A percentile compares a stretch with the other conserved stretches of the same genome.
Evolutionary conservation across 2,113 vertebrate genomes (phyloP).

Genomic region (Gnathonemus longibarbis): DNA sequence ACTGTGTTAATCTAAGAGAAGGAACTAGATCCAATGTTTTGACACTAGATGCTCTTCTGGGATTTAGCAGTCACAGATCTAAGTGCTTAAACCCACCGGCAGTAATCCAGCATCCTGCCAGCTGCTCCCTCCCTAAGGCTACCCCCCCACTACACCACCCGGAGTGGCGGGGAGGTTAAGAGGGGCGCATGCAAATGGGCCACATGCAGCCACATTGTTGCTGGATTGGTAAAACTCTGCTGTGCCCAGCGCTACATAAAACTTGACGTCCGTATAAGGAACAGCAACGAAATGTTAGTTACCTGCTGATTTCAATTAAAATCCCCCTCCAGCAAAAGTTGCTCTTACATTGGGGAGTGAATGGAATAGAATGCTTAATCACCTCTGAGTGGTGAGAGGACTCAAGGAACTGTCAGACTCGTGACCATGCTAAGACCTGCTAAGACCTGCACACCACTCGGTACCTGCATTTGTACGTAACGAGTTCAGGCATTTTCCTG

Average conservation of each 20-base stretch:
- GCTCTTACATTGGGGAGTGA: background rate
- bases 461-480: background rate
- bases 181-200: background rate
- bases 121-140: background rate
- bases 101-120: background rate
- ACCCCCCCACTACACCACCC: background rate
- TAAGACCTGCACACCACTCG: background rate
- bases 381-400: background rate
- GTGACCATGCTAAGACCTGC: background rate
- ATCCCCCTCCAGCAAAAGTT: background rate
- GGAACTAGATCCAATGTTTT: background rate
- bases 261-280: background rate
- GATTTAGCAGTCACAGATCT: background rate
- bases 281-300: background rate
- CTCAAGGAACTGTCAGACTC: background rate
- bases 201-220: background rate
- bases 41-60: background rate
- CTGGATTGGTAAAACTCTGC: background rate
- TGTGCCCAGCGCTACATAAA: background rate
- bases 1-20: background rate
- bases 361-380: background rate
- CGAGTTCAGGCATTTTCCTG: background rate
- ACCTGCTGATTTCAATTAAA: constrained; percentile 5
- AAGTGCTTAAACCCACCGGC: background rate
- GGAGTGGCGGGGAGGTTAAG: background rate